phyloP scores from a whole-genome alignment of 2,888 invertebrate species.

The Cantharis rustica region DNA sequence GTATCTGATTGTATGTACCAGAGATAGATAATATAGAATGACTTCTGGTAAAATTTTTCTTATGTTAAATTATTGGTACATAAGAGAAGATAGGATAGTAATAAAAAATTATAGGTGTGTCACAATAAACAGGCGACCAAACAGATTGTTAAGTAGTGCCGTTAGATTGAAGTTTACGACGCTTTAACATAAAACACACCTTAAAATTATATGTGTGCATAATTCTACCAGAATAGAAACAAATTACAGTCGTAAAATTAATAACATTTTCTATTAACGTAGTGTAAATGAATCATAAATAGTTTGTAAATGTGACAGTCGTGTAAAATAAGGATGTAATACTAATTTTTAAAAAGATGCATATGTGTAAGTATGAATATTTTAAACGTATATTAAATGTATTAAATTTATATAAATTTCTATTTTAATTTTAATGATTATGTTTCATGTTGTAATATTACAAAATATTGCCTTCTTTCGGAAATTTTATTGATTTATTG shows the following conservation, averaged over 20 bases:
- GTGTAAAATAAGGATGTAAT: background rate
- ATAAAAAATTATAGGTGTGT: conserved; percentile 4
- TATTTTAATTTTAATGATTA: background rate
- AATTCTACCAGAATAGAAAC: conserved; percentile 1
- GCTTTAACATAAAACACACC: conserved; percentile 2
- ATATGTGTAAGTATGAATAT: background rate
- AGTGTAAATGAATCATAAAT: conserved; percentile 4
- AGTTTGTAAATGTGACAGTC: background rate
- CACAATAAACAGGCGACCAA: background rate
- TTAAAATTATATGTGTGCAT: conserved; percentile 4
- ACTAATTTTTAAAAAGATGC: background rate
- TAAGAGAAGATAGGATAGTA: background rate
- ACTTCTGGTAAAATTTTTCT: background rate
- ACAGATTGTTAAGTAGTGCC: conserved; percentile 1
- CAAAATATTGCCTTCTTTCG: background rate
- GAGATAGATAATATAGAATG: background rate
- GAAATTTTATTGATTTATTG: background rate
- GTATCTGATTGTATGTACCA: background rate
- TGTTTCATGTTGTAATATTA: background rate
- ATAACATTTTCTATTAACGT: conserved; percentile 3
- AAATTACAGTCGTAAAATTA: conserved; percentile 3
- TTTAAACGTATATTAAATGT: background rate
- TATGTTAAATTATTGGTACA: background rate
- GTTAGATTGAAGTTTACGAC: background rate
- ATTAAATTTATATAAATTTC: background rate